Conservation (phyloP, 2,888 invertebrate genomes). For the Ganaspis brasiliensis region DNA sequence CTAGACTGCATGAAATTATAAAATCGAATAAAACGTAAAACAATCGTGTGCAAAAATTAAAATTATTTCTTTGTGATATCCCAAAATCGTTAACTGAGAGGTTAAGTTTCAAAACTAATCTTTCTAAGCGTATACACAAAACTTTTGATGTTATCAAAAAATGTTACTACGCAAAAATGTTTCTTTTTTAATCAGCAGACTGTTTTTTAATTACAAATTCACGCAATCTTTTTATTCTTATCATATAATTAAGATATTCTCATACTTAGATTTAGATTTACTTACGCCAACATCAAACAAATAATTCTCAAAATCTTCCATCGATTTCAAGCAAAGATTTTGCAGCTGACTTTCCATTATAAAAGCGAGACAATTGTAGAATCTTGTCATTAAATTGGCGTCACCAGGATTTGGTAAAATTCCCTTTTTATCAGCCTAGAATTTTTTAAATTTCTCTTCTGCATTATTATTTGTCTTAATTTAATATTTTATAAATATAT, state of each 20-base stretch:
- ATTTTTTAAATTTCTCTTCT: constrained; percentile 17
- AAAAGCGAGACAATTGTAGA: constrained; percentile 92
- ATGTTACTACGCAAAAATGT: too few species aligned
- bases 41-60: neutral
- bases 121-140: too few species aligned
- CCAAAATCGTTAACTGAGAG: too few species aligned
- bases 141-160: too few species aligned
- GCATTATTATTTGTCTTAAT: too few species aligned
- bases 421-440: constrained; percentile 85
- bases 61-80: neutral
- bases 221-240: too few species aligned
- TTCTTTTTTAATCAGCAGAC: too few species aligned
- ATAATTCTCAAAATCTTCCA: constrained; percentile 89
- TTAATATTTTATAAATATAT: too few species aligned
- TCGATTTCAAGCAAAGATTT: constrained; percentile 89
- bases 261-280: constrained; percentile 37
- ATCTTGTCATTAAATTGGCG: constrained; percentile 82
- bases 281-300: constrained; percentile 89
- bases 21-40: neutral
- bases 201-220: too few species aligned
- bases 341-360: constrained; percentile 95
- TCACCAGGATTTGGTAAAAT: constrained; percentile 83
- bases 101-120: too few species aligned
- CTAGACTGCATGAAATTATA: constrained; percentile 58
- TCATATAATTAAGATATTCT: too few species aligned